A percentile compares a stretch with the other conserved stretches of the same genome.
Conservation (phyloP, 2,888 invertebrate species). For the Orchesellides sinensis region DNA sequence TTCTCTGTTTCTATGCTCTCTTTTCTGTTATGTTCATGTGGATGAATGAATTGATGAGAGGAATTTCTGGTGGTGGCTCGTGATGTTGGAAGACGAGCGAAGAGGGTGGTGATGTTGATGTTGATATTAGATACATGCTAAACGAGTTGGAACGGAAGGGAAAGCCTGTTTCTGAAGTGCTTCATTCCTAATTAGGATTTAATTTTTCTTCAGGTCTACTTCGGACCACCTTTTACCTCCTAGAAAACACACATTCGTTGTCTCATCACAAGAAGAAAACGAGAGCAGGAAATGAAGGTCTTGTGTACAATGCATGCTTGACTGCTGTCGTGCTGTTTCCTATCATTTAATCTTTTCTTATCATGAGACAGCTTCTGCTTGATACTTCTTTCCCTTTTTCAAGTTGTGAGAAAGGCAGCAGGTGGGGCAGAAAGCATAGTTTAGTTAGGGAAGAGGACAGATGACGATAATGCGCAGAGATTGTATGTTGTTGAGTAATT, state of each 20-base stretch:
- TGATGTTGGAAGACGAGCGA: background rate
- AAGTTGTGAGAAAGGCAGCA: constrained; percentile 63
- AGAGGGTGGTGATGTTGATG: constrained; percentile 30
- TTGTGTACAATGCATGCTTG: constrained; percentile 59
- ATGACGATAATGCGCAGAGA: constrained; percentile 62
- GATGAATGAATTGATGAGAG: constrained; percentile 21
- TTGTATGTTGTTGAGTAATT: constrained; percentile 53
- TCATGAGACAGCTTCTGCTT: constrained; percentile 36
- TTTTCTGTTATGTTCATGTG: background rate
- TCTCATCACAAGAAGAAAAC: constrained; percentile 38
- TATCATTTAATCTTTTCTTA: constrained; percentile 60
- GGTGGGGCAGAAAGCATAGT: constrained; percentile 42
- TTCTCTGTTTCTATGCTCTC: constrained; percentile 6
- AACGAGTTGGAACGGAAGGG: constrained; percentile 64
- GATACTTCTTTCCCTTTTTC: constrained; percentile 14
- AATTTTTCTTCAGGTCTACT: constrained; percentile 68
- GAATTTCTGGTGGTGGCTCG: no score
- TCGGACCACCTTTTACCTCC: constrained; percentile 26
- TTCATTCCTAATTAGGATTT: constrained; percentile 72
- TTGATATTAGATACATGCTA: constrained; percentile 36
- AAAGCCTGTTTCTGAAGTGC: constrained; percentile 70
- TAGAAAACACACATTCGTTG: constrained; percentile 38
- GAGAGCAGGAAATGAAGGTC: constrained; percentile 50
- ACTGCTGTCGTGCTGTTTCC: constrained; percentile 51
- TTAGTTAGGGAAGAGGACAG: constrained; percentile 29